Conservation (phyloP, 2,797 vertebrate genomes). For the Megaceryle alcyon region DNA sequence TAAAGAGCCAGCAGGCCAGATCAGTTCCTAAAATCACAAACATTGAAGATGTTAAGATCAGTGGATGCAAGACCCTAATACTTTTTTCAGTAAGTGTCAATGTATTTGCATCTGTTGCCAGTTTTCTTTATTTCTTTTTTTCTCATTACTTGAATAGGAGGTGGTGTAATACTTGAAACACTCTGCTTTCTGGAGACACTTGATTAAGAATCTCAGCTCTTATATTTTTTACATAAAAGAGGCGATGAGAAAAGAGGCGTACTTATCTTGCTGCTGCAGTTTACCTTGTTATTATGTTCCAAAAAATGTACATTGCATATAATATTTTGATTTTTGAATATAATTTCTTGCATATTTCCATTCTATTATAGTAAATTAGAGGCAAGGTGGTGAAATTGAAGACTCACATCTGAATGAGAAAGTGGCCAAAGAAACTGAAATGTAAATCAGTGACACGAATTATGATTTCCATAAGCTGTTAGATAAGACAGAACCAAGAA, state of each 20-base stretch:
- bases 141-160: neutral
- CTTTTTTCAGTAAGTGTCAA: neutral
- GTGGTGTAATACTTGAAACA: neutral
- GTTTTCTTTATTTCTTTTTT: neutral
- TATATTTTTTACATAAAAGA: neutral
- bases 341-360: neutral
- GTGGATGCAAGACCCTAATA: neutral
- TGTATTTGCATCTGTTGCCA: neutral
- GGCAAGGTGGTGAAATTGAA: neutral
- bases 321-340: conserved; percentile 20
- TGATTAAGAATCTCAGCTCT: neutral
- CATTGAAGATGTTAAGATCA: neutral
- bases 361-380: neutral
- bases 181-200: neutral
- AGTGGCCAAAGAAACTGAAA: neutral
- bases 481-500: neutral
- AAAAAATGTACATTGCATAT: neutral
- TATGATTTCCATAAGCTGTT: conserved; percentile 1
- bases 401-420: neutral
- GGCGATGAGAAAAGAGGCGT: neutral
- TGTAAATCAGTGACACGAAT: neutral
- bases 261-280: neutral
- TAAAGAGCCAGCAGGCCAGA: neutral
- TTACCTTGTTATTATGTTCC: neutral
- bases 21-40: neutral